Base-by-base conservation (phyloP, 2,888 invertebrate species). In the Chorisops tibialis region DNA sequence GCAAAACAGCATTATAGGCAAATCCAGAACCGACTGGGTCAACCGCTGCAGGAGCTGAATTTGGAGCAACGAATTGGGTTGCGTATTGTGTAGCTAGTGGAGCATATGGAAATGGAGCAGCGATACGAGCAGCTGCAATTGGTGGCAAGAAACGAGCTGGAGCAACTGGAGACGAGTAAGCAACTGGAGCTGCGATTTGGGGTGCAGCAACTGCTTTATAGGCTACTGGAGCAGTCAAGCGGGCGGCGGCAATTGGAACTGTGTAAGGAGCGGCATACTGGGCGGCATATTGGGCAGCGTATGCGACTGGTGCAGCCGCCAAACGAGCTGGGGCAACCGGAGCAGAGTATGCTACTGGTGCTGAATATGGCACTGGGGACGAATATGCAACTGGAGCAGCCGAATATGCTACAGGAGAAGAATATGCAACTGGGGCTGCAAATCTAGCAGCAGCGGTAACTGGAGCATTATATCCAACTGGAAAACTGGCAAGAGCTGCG, bases 361-460 rank as follows among this genome's bases (percentile, higher is more conserved):
- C 68, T 5, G 24, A 4, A 24, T 24, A 24, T 24, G 24, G 24
- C 4, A 21, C 22, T 43, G 68, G 56, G 11, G 69, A 68, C 43
- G 72, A 69, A 21, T 68, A 68, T 24, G 68, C 52, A 14, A 11
- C 60, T 50, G 66, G 54, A 43, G 66, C 65, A 63, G n/a, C 62
- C 60, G 3, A 64, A 58, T 59, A 65, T 2, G 5, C 7, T 30
- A 9, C 24, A 24, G n/a, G n/a, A n/a, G n/a, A n/a, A 49, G 67
- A 48, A 66, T 64, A 67, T 37, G 69, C 65, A 54, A 68, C 64
- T 60, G 74, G 70, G 62, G 68, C 68, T n/a, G 68, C 64, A 3
- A 72, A 70, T 16, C 71, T 71, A 41, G 69, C 68, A 35, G 70
- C 71, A 18, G 38, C 19, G 6, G 61, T 54, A 38, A 18, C 7